phyloP scores from a whole-genome alignment of 2,113 vertebrate species.

The Rhynchomys soricoides region DNA sequence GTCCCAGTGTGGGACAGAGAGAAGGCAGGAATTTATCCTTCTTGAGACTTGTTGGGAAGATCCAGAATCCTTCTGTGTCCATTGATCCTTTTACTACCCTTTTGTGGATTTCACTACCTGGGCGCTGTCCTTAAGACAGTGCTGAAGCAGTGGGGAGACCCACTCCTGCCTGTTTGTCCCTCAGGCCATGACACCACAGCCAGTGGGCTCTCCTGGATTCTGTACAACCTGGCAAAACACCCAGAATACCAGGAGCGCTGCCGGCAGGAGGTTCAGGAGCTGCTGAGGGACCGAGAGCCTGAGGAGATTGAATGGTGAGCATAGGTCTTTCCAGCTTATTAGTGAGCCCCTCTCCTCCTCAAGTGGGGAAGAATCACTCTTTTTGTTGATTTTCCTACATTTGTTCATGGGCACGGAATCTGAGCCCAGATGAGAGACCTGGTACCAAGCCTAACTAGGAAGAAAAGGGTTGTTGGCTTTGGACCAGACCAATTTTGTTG shows the following conservation, averaged over 20 bases:
- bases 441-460: background rate
- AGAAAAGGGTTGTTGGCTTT: background rate
- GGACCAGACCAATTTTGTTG: background rate
- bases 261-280: conserved; percentile 69
- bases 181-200: conserved; percentile 80
- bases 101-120: accelerated
- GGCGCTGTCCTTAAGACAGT: background rate
- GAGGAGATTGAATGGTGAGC: conserved; percentile 77
- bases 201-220: conserved; percentile 77
- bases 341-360: background rate
- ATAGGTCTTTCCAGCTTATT: background rate
- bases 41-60: background rate
- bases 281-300: conserved; percentile 71
- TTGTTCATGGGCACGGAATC: background rate
- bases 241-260: conserved; percentile 79
- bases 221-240: conserved; percentile 76
- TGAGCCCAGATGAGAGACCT: background rate
- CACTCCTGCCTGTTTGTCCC: background rate
- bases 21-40: background rate
- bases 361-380: background rate
- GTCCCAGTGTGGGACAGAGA: too few species aligned
- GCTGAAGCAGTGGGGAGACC: background rate
- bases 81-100: too few species aligned
- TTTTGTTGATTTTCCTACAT: background rate
- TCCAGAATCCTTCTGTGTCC: background rate